Evolutionary conservation across 1,140 invertebrate species (phyloP).

Genomic region (Nixonia krombeini): DNA sequence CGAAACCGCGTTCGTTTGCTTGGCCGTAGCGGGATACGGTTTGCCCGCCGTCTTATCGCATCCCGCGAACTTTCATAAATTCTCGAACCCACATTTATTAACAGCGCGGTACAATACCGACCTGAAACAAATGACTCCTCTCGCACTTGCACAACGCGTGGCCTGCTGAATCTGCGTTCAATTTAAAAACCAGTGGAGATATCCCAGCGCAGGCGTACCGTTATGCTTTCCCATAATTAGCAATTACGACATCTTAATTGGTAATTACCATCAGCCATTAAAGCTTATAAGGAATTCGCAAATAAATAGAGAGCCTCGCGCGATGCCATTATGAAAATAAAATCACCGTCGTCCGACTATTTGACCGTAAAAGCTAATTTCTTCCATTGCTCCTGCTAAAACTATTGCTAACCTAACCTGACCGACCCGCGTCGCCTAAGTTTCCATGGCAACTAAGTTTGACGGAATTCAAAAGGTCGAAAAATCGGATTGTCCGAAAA

Average conservation of each 20-base stretch:
- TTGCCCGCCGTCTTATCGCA: slow-evolving; percentile 2
- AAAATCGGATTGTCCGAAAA: too few relatives aligned
- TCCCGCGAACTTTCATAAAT: slow-evolving; percentile 11
- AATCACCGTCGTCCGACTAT: slow-evolving; percentile 30
- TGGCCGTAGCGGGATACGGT: too few relatives aligned
- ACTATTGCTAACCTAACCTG: too few relatives aligned
- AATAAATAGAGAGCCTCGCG: slow-evolving; percentile 48
- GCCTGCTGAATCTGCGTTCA: slow-evolving; percentile 37
- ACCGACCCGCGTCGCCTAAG: too few relatives aligned
- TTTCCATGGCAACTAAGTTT: too few relatives aligned
- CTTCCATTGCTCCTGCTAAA: slow-evolving; percentile 28
- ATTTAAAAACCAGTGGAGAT: slow-evolving; percentile 42
- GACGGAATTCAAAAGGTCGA: too few relatives aligned
- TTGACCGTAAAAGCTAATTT: slow-evolving; percentile 41
- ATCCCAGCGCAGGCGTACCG: slow-evolving; percentile 38
- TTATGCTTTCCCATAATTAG: slow-evolving; percentile 53
- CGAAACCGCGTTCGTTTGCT: too few relatives aligned
- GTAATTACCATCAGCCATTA: slow-evolving; percentile 49
- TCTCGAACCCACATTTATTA: slow-evolving; percentile 24
- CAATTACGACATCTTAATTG: slow-evolving; percentile 54
- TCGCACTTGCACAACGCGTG: slow-evolving; percentile 1
- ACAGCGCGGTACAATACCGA: slow-evolving; percentile 16
- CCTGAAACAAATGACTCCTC: slow-evolving; percentile 33
- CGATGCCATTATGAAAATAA: slow-evolving; percentile 49
- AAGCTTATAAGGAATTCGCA: slow-evolving; percentile 45